phyloP scores from a whole-genome alignment of 2,888 invertebrate species.

The Hermaeophaga mercurialis region DNA sequence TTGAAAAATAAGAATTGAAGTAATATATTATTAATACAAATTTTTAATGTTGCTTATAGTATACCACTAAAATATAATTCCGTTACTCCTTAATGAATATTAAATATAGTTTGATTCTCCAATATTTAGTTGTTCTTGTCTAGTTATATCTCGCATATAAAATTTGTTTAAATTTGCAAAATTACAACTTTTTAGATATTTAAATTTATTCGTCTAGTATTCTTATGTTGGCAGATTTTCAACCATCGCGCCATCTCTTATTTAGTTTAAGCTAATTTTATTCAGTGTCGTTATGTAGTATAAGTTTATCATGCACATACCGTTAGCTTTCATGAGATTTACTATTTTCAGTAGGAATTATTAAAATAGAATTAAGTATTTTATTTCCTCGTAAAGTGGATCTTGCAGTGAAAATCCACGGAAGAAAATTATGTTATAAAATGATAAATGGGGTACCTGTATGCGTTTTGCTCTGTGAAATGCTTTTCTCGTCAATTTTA shows the following conservation, averaged over 20 bases:
- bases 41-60: too few species aligned
- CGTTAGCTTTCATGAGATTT: slow-evolving; percentile 4
- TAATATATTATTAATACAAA: too few species aligned
- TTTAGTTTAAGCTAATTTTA: background rate
- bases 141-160: too few species aligned
- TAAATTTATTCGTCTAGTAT: too few species aligned
- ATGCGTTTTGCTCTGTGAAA: background rate
- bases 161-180: too few species aligned
- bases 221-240: background rate
- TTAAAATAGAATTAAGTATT: slow-evolving; percentile 15
- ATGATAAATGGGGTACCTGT: slow-evolving; percentile 3
- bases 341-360: slow-evolving; percentile 5
- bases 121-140: too few species aligned
- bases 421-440: slow-evolving; percentile 13
- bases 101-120: too few species aligned
- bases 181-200: too few species aligned
- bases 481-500: background rate
- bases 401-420: slow-evolving; percentile 2
- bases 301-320: slow-evolving; percentile 7
- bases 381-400: slow-evolving; percentile 14
- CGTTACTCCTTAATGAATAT: too few species aligned
- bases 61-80: too few species aligned
- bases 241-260: background rate
- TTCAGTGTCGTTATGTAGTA: background rate
- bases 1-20: too few species aligned